These are phyloP conservation scores for Spinibarbus caldwelli DNA, from an alignment of 2,797 vertebrate genomes.

Conservation along the genomic window DNA sequence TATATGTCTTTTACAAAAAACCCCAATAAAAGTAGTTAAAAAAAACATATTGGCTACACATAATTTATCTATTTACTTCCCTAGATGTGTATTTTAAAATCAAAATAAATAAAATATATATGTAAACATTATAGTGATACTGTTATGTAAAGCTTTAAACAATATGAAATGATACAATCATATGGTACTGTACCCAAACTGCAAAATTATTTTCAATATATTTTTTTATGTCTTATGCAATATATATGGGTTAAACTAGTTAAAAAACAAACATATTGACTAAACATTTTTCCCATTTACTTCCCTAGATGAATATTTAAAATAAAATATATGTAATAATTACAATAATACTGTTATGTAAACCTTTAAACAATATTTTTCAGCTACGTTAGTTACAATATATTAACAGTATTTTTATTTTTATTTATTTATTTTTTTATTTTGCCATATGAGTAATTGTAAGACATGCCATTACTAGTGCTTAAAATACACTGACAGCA, in stretches of 20 bases:
- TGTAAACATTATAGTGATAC: neutral
- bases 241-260: neutral
- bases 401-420: neutral
- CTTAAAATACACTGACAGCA: too few relatives aligned
- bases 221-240: neutral
- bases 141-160: neutral
- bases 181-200: neutral
- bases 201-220: neutral
- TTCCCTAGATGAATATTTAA: neutral
- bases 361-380: neutral
- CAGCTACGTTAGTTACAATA: neutral
- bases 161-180: neutral
- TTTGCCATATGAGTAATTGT: neutral
- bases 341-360: neutral
- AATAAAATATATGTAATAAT: neutral
- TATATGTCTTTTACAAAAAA: neutral
- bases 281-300: neutral
- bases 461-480: neutral
- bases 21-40: neutral
- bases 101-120: neutral
- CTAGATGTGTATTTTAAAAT: neutral
- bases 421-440: neutral
- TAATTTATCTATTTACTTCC: neutral
- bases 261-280: neutral
- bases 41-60: neutral